These are phyloP conservation scores for Parelbella ahira DNA, from an alignment of 2,888 invertebrate genomes.

Conservation along the genomic window DNA sequence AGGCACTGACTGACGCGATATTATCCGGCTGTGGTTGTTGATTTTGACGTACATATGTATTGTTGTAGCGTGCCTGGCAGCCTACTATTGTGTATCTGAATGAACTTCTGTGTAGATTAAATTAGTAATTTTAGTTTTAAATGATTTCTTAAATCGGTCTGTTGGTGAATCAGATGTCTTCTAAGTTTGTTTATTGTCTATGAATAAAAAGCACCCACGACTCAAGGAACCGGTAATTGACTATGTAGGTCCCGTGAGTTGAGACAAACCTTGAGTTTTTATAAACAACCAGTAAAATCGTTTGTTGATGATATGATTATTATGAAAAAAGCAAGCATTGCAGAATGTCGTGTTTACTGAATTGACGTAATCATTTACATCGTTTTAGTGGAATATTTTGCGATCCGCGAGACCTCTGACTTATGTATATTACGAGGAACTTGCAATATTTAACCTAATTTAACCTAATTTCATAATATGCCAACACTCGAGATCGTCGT, in stretches of 20 bases:
- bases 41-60: slow-evolving; percentile 27
- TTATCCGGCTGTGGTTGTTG: slow-evolving; percentile 39
- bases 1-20: slow-evolving; percentile 35
- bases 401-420: not conserved
- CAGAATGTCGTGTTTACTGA: slow-evolving; percentile 2
- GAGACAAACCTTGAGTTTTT: too few species aligned
- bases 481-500: too few species aligned
- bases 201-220: too few species aligned
- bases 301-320: too few species aligned
- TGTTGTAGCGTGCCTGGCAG: slow-evolving; percentile 9
- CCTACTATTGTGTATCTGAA: slow-evolving; percentile 1
- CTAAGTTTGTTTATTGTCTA: too few species aligned
- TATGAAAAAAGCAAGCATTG: slow-evolving; percentile 7
- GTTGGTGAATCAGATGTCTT: too few species aligned
- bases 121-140: slow-evolving; percentile 2
- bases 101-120: slow-evolving; percentile 12
- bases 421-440: slow-evolving; percentile 8
- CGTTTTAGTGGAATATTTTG: slow-evolving; percentile 6
- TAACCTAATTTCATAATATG: slow-evolving; percentile 1
- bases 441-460: slow-evolving; percentile 3
- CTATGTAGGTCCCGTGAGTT: too few species aligned
- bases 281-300: too few species aligned
- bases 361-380: slow-evolving; percentile 16
- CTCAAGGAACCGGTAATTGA: too few species aligned
- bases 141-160: too few species aligned